Percentiles rank a stretch among this genome's conserved stretches.
These are phyloP conservation scores for Coleophora deauratella DNA, from an alignment of 2,888 invertebrate species.

Conservation along the genomic window DNA sequence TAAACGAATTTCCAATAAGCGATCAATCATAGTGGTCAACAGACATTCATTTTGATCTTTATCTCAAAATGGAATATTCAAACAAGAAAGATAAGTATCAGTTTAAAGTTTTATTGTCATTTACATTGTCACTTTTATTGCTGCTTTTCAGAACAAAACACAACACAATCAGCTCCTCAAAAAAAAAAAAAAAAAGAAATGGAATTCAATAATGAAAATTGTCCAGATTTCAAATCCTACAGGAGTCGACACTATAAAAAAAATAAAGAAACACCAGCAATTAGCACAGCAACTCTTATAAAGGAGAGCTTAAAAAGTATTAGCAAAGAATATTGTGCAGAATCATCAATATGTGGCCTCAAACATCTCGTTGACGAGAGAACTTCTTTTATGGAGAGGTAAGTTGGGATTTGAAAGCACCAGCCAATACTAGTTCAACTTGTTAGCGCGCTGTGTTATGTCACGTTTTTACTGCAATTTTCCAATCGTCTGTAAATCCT, in stretches of 20 bases:
- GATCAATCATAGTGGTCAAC: conserved; percentile 61
- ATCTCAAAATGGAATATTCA: conserved; percentile 61
- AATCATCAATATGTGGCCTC: conserved; percentile 63
- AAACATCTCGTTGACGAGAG: conserved; percentile 56
- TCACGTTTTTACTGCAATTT: too few relatives aligned
- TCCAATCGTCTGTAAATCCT: too few relatives aligned
- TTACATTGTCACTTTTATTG: too few relatives aligned
- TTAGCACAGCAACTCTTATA: conserved; percentile 28
- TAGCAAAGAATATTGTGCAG: conserved; percentile 55
- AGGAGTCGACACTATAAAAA: conserved; percentile 23
- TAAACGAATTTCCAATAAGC: conserved; percentile 9
- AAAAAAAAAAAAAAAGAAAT: too few relatives aligned
- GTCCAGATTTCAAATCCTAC: conserved; percentile 13
- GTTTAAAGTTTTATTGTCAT: too few relatives aligned
- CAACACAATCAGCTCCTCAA: too few relatives aligned
- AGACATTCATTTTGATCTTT: conserved; percentile 41
- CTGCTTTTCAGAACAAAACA: too few relatives aligned
- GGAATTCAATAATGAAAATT: background rate
- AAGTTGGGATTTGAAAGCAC: conserved; percentile 26
- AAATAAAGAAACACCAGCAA: conserved; percentile 17
- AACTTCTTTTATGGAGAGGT: conserved; percentile 56
- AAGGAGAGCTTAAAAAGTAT: conserved; percentile 45
- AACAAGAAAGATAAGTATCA: too few relatives aligned
- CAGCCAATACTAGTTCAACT: too few relatives aligned
- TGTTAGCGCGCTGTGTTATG: too few relatives aligned